Evolutionary conservation across 2,888 invertebrate species (phyloP), one percentile per base, ranked within the genome.

Genomic region (Lochmaea crataegi): DNA sequence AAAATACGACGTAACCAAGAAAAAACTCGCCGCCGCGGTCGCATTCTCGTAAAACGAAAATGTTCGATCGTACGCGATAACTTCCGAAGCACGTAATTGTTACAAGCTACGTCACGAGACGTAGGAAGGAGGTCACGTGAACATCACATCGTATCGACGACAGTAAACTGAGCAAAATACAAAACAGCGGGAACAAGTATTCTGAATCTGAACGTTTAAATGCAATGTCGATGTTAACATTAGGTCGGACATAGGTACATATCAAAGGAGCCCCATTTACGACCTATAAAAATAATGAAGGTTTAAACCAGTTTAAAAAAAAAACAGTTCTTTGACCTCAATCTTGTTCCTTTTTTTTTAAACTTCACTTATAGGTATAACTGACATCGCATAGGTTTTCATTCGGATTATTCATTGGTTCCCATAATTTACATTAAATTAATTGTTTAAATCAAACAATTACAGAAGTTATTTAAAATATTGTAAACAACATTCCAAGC

Each of bases 61-160:
- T 53, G 63, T 22, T 41, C 81, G 80, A 79, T 16, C 26, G 14
- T 56, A n/a, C 22, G 51, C 80, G 81, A 78, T 16, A 12, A 42
- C 11, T 14, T 32, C 71, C 69, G 69, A 63, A 42, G 41, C n/a
- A 16, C 22, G 69, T 63, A 63, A 63, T 69, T 69, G 64, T 63
- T 56, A 69, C 69, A 53, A 71, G 63, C 76, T 79, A 82, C 82
- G 82, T 81, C 81, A 82, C 79, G 78, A 78, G 78, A 81, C 80
- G 79, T 77, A 77, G 74, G 80, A 82, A 81, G 74, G 78, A 77
- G 81, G 81, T 82, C 81, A 81, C 80, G 81, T 81, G 81, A 80
- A 75, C 60, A 68, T 42, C 63, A 74, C 71, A 71, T 75, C 14
- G 71, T 68, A 73, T 73, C 71, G 71, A 72, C 68, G 68, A 61